Evolutionary conservation across 2,113 vertebrate genomes (phyloP).

Genomic region (Cisticola juncidis): DNA sequence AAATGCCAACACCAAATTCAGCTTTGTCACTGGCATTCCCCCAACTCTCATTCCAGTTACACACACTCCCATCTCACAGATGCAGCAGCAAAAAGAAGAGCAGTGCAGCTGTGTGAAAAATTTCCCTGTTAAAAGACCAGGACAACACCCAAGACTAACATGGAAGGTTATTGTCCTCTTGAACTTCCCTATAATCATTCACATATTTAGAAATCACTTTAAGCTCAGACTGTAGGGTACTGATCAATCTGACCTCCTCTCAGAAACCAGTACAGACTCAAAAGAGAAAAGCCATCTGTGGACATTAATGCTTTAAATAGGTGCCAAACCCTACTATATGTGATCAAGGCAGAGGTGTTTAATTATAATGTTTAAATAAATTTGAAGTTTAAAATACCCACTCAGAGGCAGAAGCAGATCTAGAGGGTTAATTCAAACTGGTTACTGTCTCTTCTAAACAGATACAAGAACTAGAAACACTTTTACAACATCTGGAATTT

Average conservation of each 20-base stretch:
- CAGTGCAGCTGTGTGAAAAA: not conserved
- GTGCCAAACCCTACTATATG: not conserved
- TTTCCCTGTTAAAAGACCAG: not conserved
- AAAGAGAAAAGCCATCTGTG: not conserved
- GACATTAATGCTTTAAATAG: not conserved
- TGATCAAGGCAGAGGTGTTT: not conserved
- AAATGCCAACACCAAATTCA: not conserved
- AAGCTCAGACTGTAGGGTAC: not conserved
- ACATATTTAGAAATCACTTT: not conserved
- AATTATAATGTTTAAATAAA: not conserved
- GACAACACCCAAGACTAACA: not conserved
- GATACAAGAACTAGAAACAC: not conserved
- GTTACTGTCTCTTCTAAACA: not conserved
- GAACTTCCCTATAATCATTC: not conserved
- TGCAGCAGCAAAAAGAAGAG: not conserved
- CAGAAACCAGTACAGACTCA: not conserved
- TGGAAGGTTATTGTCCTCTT: not conserved
- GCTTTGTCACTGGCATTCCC: not conserved
- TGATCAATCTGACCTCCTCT: not conserved
- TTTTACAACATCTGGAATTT: not conserved
- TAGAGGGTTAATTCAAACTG: not conserved
- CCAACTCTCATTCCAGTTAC: not conserved
- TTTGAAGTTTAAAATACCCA: not conserved
- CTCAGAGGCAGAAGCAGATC: not conserved
- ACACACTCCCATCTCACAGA: not conserved